A percentile compares a stretch with the other conserved stretches of the same genome.
Evolutionary conservation across 2,113 vertebrate genomes (phyloP).

Genomic region (Clinocottus analis): DNA sequence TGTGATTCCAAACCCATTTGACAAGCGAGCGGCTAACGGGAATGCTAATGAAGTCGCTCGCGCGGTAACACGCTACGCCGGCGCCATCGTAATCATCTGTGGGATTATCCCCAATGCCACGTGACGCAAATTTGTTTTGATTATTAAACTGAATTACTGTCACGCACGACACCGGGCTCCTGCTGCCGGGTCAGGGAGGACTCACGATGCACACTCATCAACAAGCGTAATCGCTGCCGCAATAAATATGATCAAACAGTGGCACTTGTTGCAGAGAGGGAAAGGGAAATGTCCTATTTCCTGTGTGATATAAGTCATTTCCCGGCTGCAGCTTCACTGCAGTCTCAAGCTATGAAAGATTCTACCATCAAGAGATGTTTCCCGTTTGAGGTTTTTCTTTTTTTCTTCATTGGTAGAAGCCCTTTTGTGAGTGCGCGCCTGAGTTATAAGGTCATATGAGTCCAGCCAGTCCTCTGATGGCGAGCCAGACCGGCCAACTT

Average conservation of each 20-base stretch:
- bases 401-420: conserved; percentile 37
- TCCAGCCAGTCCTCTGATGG: conserved; percentile 54
- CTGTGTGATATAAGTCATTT: background rate
- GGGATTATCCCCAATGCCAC: conserved; percentile 42
- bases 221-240: conserved; percentile 10
- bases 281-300: background rate
- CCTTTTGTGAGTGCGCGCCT: conserved; percentile 23
- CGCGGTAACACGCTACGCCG: conserved; percentile 31
- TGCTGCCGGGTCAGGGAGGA: conserved; percentile 43
- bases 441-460: conserved; percentile 54
- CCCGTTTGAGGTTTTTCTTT: conserved; percentile 13
- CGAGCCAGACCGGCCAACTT: conserved; percentile 55
- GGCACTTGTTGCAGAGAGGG: conserved; percentile 3
- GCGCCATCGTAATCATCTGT: conserved; percentile 56
- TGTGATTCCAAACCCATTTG: conserved; percentile 73
- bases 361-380: conserved; percentile 27
- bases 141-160: conserved; percentile 64
- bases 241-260: conserved; percentile 24
- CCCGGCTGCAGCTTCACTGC: background rate
- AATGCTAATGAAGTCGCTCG: conserved; percentile 72
- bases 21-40: conserved; percentile 60
- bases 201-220: conserved; percentile 29
- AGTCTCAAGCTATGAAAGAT: background rate
- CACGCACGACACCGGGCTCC: conserved; percentile 26
- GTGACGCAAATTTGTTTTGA: conserved; percentile 64